A percentile compares a stretch with the other conserved stretches of the same genome.
phyloP scores from a whole-genome alignment of 2,113 vertebrate species.

The Hucho hucho region DNA sequence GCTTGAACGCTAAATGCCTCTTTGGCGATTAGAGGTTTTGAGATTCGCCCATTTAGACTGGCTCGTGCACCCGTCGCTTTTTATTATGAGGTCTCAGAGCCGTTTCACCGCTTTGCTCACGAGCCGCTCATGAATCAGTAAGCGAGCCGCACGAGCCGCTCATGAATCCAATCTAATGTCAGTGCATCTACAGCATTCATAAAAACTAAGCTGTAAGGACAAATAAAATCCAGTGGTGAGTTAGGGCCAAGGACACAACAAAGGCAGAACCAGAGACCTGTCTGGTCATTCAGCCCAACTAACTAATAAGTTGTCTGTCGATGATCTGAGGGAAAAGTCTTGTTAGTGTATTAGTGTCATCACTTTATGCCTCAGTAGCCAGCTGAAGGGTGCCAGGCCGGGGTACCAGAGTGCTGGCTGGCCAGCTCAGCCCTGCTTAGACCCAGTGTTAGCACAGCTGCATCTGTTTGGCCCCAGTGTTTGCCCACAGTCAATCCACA shows the following conservation, averaged over 20 bases:
- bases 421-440: background rate
- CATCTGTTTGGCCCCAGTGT: background rate
- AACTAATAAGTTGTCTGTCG: background rate
- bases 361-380: background rate
- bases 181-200: constrained; percentile 9
- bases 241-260: background rate
- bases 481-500: background rate
- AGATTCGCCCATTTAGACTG: constrained; percentile 17
- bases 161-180: constrained; percentile 33
- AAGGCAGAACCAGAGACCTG: background rate
- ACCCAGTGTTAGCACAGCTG: background rate
- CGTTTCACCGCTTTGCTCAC: constrained; percentile 25
- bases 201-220: background rate
- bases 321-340: background rate
- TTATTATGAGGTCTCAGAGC: constrained; percentile 49
- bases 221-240: background rate
- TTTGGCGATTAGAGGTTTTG: constrained; percentile 11
- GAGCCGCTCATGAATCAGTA: constrained; percentile 16
- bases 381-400: background rate
- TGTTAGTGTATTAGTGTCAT: background rate
- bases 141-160: constrained; percentile 37
- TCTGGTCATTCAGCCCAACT: background rate
- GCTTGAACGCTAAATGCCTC: no score
- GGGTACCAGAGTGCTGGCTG: background rate
- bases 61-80: constrained; percentile 53